phyloP scores from a whole-genome alignment of 2,113 vertebrate species.

The Halichoeres trimaculatus region DNA sequence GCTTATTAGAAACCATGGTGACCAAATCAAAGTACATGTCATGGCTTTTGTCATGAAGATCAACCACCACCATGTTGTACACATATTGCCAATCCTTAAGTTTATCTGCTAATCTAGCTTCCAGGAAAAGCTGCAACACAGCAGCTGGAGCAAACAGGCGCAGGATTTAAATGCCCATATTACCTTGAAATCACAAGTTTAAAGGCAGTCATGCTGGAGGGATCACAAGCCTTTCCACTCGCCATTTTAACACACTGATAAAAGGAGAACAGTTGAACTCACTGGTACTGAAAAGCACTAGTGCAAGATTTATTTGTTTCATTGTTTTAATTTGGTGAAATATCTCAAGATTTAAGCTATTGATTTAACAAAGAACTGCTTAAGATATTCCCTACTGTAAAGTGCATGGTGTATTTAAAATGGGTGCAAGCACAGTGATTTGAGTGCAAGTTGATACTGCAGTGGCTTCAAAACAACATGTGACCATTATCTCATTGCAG shows the following conservation, averaged over 20 bases:
- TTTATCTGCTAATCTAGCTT: background rate
- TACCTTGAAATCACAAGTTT: constrained; percentile 4
- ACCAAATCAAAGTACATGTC: background rate
- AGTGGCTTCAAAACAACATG: constrained; percentile 5
- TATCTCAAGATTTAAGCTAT: background rate
- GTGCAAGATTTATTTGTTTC: background rate
- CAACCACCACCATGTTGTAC: background rate
- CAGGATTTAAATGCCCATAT: background rate
- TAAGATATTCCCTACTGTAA: background rate
- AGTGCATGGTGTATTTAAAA: background rate
- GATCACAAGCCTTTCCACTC: background rate
- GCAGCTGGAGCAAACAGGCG: constrained; percentile 5
- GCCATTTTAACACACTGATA: background rate
- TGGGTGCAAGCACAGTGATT: background rate
- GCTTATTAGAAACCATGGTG: no score
- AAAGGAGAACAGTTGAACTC: background rate
- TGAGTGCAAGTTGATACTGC: background rate
- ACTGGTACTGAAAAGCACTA: background rate
- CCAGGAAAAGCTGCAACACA: background rate
- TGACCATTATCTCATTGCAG: background rate
- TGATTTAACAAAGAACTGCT: background rate
- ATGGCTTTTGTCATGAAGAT: background rate
- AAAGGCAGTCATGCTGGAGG: background rate
- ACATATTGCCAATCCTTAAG: background rate
- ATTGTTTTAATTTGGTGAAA: background rate